phyloP scores from a whole-genome alignment of 2,888 invertebrate genomes.

The Podabrus alpinus region DNA sequence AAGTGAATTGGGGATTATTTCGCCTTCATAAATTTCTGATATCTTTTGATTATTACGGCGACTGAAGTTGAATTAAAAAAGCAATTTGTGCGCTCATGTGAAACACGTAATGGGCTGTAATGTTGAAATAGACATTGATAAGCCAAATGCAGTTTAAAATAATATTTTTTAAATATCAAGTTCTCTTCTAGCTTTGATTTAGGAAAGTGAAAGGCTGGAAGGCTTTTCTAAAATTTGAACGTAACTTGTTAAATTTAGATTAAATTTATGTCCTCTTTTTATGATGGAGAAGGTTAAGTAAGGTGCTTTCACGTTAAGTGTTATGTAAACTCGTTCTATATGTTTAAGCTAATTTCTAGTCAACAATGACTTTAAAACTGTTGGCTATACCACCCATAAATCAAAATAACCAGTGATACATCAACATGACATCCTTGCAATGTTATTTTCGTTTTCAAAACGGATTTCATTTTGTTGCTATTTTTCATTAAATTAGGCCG shows the following conservation, averaged over 20 bases:
- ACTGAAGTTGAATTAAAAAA: background rate
- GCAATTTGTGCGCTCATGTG: background rate
- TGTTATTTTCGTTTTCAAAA: background rate
- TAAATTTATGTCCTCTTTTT: background rate
- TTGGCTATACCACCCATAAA: background rate
- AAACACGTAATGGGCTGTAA: background rate
- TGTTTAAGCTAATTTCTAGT: background rate
- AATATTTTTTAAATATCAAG: background rate
- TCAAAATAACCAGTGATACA: background rate
- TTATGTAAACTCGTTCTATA: background rate
- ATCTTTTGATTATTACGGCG: background rate
- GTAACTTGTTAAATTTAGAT: background rate
- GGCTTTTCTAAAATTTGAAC: background rate
- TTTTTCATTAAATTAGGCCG: background rate
- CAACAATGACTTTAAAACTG: background rate
- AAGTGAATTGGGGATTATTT: background rate
- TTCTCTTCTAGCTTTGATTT: background rate
- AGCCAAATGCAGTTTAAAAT: background rate
- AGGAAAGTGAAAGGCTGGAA: background rate
- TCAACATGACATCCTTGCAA: background rate
- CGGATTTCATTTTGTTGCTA: background rate
- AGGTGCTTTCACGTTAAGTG: background rate
- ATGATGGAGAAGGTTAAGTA: background rate
- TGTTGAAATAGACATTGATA: background rate
- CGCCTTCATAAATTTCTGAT: background rate